These are phyloP conservation scores for Drosophila miranda DNA, from an alignment of 1,140 invertebrate genomes.

Conservation along the genomic window DNA sequence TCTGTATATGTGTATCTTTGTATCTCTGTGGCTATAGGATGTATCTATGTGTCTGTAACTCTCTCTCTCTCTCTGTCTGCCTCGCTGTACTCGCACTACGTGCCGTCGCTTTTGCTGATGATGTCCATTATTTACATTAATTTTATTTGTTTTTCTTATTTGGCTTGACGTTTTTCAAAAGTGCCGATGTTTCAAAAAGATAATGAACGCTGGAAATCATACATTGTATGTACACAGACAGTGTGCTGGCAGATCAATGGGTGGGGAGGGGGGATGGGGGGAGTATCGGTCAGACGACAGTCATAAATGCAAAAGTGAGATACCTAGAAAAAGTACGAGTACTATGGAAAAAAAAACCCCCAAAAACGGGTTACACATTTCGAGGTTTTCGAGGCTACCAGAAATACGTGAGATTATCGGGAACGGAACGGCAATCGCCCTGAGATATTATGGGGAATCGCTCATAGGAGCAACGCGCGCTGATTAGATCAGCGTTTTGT, in stretches of 20 bases:
- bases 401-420: slow-evolving; percentile 33
- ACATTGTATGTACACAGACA: slow-evolving; percentile 48
- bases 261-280: not conserved
- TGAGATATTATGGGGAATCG: slow-evolving; percentile 34
- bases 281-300: slow-evolving; percentile 14
- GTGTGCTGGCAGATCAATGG: not conserved
- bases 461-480: slow-evolving; percentile 12
- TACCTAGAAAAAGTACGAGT: slow-evolving; percentile 39
- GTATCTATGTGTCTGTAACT: slow-evolving; percentile 19
- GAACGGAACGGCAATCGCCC: slow-evolving; percentile 39
- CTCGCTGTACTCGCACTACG: slow-evolving; percentile 50
- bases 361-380: slow-evolving; percentile 35
- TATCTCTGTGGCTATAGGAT: slow-evolving; percentile 19
- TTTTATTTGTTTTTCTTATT: slow-evolving; percentile 81
- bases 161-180: slow-evolving; percentile 78
- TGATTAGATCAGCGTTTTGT: slow-evolving; percentile 25
- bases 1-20: slow-evolving; percentile 19
- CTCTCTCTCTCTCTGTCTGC: slow-evolving; percentile 14
- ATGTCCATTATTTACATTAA: slow-evolving; percentile 81
- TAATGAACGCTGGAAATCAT: slow-evolving; percentile 69
- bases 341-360: slow-evolving; percentile 2
- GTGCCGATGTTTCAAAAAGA: slow-evolving; percentile 79
- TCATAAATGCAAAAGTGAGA: slow-evolving; percentile 49
- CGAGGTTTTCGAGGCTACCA: slow-evolving; percentile 32
- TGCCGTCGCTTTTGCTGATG: slow-evolving; percentile 71